Evolutionary conservation across 2,113 vertebrate genomes (phyloP).

Genomic region (Onychorhynchus coronatus): DNA sequence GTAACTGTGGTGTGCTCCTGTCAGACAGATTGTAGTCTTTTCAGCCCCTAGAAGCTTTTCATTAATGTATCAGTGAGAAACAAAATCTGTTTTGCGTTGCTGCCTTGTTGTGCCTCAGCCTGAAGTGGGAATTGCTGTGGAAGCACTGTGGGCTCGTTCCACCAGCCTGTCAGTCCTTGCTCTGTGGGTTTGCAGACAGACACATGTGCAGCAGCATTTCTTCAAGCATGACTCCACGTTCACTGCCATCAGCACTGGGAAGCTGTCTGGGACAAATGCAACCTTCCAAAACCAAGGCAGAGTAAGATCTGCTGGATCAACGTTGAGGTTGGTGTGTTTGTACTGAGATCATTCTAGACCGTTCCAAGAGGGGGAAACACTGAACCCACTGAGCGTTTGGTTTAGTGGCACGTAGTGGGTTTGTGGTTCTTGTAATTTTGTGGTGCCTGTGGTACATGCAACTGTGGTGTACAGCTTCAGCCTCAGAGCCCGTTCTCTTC

Average conservation of each 20-base stretch:
- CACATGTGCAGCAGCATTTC: not conserved
- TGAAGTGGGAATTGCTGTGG: not conserved
- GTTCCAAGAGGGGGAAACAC: not conserved
- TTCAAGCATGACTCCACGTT: not conserved
- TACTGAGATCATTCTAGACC: not conserved
- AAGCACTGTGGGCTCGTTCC: not conserved
- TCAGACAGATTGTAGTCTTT: not conserved
- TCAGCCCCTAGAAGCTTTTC: not conserved
- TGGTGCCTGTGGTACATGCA: not conserved
- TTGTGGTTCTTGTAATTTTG: not conserved
- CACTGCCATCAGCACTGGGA: not conserved
- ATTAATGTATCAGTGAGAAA: not conserved
- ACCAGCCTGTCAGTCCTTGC: rapidly evolving
- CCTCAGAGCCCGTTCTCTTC: not conserved
- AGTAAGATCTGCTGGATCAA: not conserved
- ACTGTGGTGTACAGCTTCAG: rapidly evolving
- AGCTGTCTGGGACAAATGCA: not conserved
- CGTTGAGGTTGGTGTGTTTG: not conserved
- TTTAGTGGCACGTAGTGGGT: rapidly evolving
- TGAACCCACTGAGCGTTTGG: not conserved
- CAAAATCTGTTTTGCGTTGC: not conserved
- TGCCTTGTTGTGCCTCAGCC: not conserved
- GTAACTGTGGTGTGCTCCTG: not conserved
- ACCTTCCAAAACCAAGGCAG: not conserved
- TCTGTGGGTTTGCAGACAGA: not conserved